Conservation (phyloP, 2,797 vertebrate genomes). For the Cheirogaleus major region DNA sequence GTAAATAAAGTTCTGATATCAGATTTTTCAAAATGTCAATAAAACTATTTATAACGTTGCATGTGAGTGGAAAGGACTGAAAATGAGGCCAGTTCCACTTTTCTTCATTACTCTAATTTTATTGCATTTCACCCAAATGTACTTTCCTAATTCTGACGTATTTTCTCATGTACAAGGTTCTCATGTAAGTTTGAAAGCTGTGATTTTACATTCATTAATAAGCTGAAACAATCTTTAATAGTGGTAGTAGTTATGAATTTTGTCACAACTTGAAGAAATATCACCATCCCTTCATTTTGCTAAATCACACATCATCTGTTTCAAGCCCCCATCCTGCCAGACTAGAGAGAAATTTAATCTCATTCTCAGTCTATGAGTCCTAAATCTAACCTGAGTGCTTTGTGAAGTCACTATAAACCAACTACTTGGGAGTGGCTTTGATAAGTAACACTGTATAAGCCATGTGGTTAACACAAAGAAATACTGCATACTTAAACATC, state of each 20-base stretch:
- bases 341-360: background rate
- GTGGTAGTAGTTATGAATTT: background rate
- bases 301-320: background rate
- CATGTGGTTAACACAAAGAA: background rate
- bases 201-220: background rate
- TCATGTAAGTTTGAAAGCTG: background rate
- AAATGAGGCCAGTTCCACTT: background rate
- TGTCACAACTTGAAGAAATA: constrained; percentile 24
- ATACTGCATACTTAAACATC: background rate
- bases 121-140: background rate
- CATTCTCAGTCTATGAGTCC: background rate
- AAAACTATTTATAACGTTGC: background rate
- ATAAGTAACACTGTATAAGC: background rate
- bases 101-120: background rate
- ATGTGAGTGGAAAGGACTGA: background rate
- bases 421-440: background rate
- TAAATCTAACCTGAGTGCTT: background rate
- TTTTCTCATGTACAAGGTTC: background rate
- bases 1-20: background rate
- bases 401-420: background rate
- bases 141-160: constrained; percentile 1
- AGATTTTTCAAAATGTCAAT: constrained; percentile 2
- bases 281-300: background rate
- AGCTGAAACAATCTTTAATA: background rate
- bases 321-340: background rate